These are phyloP conservation scores for Gymnoscelis rufifasciata DNA, from an alignment of 2,888 invertebrate species.

Conservation along the genomic window DNA sequence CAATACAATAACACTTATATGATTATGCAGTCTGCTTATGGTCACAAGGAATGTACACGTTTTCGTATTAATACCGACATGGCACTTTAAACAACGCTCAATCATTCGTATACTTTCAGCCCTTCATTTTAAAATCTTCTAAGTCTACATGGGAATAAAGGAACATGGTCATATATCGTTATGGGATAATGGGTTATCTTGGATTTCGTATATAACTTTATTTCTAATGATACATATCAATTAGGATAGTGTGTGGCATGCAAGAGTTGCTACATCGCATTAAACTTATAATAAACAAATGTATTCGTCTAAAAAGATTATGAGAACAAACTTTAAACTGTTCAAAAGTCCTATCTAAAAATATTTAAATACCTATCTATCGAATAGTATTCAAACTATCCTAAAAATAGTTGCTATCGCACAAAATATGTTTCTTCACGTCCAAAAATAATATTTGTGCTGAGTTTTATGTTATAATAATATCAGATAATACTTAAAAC, in stretches of 20 bases:
- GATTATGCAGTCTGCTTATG: constrained; percentile 14
- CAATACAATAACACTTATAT: constrained; percentile 12
- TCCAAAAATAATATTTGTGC: constrained; percentile 6
- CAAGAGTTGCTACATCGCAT: constrained; percentile 9
- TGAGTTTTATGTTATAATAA: constrained; percentile 6
- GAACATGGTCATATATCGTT: constrained; percentile 15
- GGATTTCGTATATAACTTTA: constrained; percentile 10
- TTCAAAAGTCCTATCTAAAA: constrained; percentile 20
- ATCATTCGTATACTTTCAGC: constrained; percentile 14
- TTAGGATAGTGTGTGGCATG: constrained; percentile 14
- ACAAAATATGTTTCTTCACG: constrained; percentile 2
- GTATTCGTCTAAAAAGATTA: constrained; percentile 17
- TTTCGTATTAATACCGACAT: constrained; percentile 20
- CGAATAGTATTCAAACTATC: constrained; percentile 11
- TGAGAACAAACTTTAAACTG: constrained; percentile 14
- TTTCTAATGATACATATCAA: constrained; percentile 3
- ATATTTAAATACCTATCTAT: constrained; percentile 23
- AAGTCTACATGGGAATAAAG: constrained; percentile 10
- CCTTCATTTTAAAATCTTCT: constrained; percentile 6
- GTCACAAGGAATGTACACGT: constrained; percentile 22
- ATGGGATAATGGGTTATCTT: constrained; percentile 11
- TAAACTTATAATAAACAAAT: constrained; percentile 9
- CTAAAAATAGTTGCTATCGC: constrained; percentile 6
- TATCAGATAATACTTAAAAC: constrained; percentile 14
- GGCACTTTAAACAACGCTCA: constrained; percentile 17